These are phyloP conservation scores for Fragum whitleyi DNA, from an alignment of 2,888 invertebrate species.

Conservation along the genomic window DNA sequence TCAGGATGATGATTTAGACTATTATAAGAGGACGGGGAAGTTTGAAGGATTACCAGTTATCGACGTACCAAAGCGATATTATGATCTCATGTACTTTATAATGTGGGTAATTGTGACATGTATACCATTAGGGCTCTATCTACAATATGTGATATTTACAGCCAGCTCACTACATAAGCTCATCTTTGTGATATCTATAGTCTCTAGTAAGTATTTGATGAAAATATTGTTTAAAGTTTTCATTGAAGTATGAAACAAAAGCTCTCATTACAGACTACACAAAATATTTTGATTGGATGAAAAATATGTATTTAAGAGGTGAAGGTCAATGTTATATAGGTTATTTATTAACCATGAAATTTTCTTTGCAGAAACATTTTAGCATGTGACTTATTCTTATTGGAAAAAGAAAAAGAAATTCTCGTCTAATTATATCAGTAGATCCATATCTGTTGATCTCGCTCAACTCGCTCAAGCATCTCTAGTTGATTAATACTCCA, in stretches of 20 bases:
- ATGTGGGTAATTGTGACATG: slow-evolving; percentile 82
- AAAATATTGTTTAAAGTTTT: neutral
- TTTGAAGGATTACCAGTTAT: slow-evolving; percentile 71
- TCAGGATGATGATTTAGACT: slow-evolving; percentile 84
- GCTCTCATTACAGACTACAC: too few relatives aligned
- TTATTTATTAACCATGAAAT: too few relatives aligned
- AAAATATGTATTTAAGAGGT: too few relatives aligned
- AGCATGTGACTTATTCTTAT: too few relatives aligned
- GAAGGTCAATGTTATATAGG: too few relatives aligned
- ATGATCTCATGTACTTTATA: slow-evolving; percentile 80
- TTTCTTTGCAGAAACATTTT: too few relatives aligned
- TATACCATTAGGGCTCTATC: slow-evolving; percentile 79
- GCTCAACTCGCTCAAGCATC: too few relatives aligned
- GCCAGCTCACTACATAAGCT: slow-evolving; percentile 88
- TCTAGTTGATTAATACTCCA: too few relatives aligned
- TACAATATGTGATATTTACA: slow-evolving; percentile 73
- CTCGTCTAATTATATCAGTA: too few relatives aligned
- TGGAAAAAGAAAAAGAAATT: too few relatives aligned
- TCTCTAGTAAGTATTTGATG: slow-evolving; percentile 56
- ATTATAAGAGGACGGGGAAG: slow-evolving; percentile 80
- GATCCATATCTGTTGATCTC: too few relatives aligned
- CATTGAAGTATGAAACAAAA: neutral
- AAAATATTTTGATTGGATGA: too few relatives aligned
- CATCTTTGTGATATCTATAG: slow-evolving; percentile 27
- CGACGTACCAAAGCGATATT: slow-evolving; percentile 72